Evolutionary conservation across 2,797 vertebrate genomes (phyloP).

Genomic region (Gadopsis marmoratus): DNA sequence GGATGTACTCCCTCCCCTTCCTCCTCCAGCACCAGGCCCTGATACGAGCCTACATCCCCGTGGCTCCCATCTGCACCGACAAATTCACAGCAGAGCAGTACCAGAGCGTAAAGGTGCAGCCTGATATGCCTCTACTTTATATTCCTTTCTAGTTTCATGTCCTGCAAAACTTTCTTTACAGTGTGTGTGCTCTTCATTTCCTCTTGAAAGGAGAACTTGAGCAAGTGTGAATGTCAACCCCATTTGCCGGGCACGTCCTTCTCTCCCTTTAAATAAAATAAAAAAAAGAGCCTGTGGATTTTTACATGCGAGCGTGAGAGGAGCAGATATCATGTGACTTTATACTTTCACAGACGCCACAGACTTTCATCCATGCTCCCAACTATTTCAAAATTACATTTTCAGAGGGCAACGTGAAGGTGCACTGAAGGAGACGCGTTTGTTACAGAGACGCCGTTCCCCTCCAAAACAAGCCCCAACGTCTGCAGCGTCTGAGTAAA

Average conservation of each 20-base stretch:
- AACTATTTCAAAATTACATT: slow-evolving; percentile 13
- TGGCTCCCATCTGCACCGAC: slow-evolving; percentile 97
- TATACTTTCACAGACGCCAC: slow-evolving; percentile 8
- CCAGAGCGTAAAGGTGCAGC: slow-evolving; percentile 85
- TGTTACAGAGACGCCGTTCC: neutral
- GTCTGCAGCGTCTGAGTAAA: neutral
- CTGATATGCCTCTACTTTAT: neutral
- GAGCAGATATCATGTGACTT: slow-evolving; percentile 36
- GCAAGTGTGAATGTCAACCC: slow-evolving; percentile 46
- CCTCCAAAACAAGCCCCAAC: neutral
- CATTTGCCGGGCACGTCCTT: slow-evolving; percentile 30
- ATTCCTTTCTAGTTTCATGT: slow-evolving; percentile 19
- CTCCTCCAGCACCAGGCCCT: slow-evolving; percentile 86
- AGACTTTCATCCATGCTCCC: slow-evolving; percentile 25
- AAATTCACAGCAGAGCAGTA: slow-evolving; percentile 90
- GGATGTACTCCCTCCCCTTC: slow-evolving; percentile 97
- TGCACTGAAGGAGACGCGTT: slow-evolving; percentile 22
- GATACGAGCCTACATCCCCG: slow-evolving; percentile 90
- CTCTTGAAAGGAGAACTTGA: slow-evolving; percentile 30
- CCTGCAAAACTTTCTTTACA: neutral
- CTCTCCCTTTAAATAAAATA: neutral
- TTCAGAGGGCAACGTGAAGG: slow-evolving; percentile 23
- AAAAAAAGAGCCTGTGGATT: slow-evolving; percentile 13
- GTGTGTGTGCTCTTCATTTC: slow-evolving; percentile 4
- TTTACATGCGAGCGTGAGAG: slow-evolving; percentile 5